Percentiles rank a stretch among this genome's conserved stretches.
phyloP scores from a whole-genome alignment of 2,888 invertebrate species.

The Dioctria rufipes region DNA sequence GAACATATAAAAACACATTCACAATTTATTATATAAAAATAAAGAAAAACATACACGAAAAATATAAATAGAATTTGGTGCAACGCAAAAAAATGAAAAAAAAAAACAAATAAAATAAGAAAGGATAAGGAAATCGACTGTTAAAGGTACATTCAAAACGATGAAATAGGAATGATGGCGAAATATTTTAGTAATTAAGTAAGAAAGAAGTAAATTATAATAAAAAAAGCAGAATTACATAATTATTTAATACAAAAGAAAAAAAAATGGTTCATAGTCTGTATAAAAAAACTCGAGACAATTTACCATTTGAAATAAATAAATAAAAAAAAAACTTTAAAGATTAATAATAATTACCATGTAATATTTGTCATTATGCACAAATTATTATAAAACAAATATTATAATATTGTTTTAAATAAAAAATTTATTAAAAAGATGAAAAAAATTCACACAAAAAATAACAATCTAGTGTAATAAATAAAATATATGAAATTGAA shows the following conservation, averaged over 20 bases:
- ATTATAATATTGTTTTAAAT: slow-evolving; percentile 53
- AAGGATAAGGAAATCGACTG: slow-evolving; percentile 24
- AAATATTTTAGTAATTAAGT: slow-evolving; percentile 43
- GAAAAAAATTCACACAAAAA: slow-evolving; percentile 58
- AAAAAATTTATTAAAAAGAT: slow-evolving; percentile 56
- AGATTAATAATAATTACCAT: slow-evolving; percentile 60
- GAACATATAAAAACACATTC: slow-evolving; percentile 45
- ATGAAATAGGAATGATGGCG: slow-evolving; percentile 13
- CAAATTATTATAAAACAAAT: slow-evolving; percentile 61
- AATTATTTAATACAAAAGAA: slow-evolving; percentile 51
- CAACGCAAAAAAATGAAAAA: slow-evolving; percentile 32
- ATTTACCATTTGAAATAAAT: slow-evolving; percentile 51
- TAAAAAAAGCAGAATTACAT: slow-evolving; percentile 28
- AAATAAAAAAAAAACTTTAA: slow-evolving; percentile 50
- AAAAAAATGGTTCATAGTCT: slow-evolving; percentile 48
- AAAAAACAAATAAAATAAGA: slow-evolving; percentile 1
- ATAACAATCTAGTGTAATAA: slow-evolving; percentile 57
- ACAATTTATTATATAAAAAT: slow-evolving; percentile 46
- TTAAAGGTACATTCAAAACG: slow-evolving; percentile 9
- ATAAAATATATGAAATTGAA: slow-evolving; percentile 59
- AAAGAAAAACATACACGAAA: slow-evolving; percentile 57
- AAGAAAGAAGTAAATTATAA: slow-evolving; percentile 26
- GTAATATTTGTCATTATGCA: slow-evolving; percentile 63
- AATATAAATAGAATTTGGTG: slow-evolving; percentile 55
- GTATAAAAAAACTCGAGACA: slow-evolving; percentile 37